Conservation (phyloP, 2,113 vertebrate species). For the Tetraodon nigroviridis region DNA sequence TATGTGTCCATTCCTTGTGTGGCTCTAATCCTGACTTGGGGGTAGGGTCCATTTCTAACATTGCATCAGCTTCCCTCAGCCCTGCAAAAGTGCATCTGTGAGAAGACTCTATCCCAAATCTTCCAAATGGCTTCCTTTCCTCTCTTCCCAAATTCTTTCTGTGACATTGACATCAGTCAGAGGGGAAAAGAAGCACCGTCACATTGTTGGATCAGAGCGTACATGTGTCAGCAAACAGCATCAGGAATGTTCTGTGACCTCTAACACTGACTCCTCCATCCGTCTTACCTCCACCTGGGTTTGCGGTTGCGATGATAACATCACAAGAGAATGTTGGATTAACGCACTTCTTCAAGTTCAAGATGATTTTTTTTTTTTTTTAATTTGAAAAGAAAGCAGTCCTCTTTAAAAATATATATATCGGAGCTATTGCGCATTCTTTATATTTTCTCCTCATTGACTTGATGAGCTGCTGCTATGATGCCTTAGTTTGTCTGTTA, state of each 20-base stretch:
- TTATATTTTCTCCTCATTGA: too few species aligned
- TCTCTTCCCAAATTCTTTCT: constrained; percentile 12
- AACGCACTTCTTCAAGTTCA: constrained; percentile 71
- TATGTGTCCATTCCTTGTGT: constrained; percentile 57
- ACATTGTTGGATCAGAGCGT: constrained; percentile 34
- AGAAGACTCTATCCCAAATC: constrained; percentile 45
- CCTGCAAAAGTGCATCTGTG: constrained; percentile 49
- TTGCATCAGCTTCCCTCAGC: constrained; percentile 38
- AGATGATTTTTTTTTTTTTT: not conserved
- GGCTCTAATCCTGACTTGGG: constrained; percentile 56
- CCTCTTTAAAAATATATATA: too few species aligned
- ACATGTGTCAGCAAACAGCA: constrained; percentile 53
- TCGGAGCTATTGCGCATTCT: too few species aligned
- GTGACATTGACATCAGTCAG: not conserved
- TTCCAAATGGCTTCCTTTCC: constrained; percentile 59
- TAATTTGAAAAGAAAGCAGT: not conserved
- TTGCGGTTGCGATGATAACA: constrained; percentile 41
- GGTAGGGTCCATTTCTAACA: constrained; percentile 43
- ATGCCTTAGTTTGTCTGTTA: not conserved
- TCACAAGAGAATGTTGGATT: constrained; percentile 25
- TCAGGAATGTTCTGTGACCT: constrained; percentile 57
- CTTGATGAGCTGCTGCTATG: too few species aligned
- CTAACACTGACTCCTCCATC: constrained; percentile 49
- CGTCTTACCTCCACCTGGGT: constrained; percentile 54
- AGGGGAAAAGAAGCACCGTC: constrained; percentile 51